Evolutionary conservation across 2,888 invertebrate species (phyloP).

Genomic region (Odontothrips loti): DNA sequence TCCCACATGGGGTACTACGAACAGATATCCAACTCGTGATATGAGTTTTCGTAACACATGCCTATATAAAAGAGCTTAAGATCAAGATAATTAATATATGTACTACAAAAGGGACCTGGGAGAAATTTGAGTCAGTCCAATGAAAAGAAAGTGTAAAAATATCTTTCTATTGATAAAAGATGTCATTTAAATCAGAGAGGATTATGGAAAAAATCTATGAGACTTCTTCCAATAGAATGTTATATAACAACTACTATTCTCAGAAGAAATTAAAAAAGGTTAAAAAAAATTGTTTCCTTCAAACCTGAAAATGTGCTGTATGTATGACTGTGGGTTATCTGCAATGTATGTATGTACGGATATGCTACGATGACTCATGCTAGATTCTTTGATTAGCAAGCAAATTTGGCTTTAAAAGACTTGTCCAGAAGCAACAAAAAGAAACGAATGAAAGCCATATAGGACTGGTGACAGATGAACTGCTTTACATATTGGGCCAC

Average conservation of each 20-base stretch:
- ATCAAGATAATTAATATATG: too few species aligned
- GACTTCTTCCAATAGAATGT: too few species aligned
- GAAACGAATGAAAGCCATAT: not conserved
- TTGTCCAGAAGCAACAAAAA: not conserved
- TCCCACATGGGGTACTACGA: too few species aligned
- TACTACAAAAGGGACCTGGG: too few species aligned
- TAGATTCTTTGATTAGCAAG: not conserved
- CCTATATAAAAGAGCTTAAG: too few species aligned
- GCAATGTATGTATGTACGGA: not conserved
- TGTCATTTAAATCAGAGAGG: not conserved
- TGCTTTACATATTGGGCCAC: not conserved
- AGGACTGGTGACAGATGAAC: not conserved
- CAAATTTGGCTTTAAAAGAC: not conserved
- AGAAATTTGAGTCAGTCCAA: not conserved
- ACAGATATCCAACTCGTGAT: too few species aligned
- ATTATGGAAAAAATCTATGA: too few species aligned
- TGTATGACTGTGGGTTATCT: not conserved
- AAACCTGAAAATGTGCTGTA: not conserved
- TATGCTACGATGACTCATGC: not conserved
- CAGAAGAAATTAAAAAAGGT: not conserved
- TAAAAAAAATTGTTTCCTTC: too few species aligned
- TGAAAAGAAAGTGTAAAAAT: not conserved
- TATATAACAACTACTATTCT: too few species aligned
- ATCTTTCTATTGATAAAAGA: not conserved
- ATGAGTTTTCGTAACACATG: too few species aligned